These are phyloP conservation scores for Drosophila santomea DNA, from an alignment of 1,140 invertebrate species.

Conservation along the genomic window DNA sequence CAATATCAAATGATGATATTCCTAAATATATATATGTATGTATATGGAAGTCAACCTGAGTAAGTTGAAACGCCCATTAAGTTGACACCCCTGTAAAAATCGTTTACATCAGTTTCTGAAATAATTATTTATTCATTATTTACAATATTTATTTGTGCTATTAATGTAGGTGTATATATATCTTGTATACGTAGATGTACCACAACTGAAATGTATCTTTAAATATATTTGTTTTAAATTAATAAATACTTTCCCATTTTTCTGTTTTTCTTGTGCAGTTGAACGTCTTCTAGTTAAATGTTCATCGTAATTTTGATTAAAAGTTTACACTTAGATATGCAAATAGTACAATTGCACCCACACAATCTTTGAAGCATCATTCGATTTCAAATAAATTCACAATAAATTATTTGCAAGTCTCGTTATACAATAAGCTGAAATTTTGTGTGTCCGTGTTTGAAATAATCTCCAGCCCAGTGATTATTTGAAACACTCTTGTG, in stretches of 20 bases:
- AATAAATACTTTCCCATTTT: slow-evolving; percentile 40
- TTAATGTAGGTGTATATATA: slow-evolving; percentile 41
- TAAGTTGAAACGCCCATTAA: too few relatives aligned
- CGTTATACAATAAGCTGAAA: slow-evolving; percentile 46
- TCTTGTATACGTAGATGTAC: slow-evolving; percentile 46
- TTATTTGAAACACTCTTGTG: slow-evolving; percentile 66
- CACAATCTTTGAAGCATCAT: slow-evolving; percentile 30
- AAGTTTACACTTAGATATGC: slow-evolving; percentile 67
- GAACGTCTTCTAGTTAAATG: slow-evolving; percentile 22
- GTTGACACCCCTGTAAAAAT: too few relatives aligned
- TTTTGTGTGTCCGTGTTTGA: slow-evolving; percentile 44
- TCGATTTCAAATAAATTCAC: slow-evolving; percentile 43
- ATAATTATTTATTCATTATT: slow-evolving; percentile 61
- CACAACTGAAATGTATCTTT: slow-evolving; percentile 30
- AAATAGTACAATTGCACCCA: slow-evolving; percentile 58
- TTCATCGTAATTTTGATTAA: slow-evolving; percentile 69
- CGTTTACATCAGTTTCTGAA: slow-evolving; percentile 24
- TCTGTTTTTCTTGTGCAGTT: slow-evolving; percentile 9
- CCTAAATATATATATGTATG: too few relatives aligned
- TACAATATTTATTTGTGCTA: slow-evolving; percentile 73
- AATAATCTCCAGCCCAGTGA: slow-evolving; percentile 80
- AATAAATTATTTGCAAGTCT: slow-evolving; percentile 46
- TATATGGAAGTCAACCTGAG: too few relatives aligned
- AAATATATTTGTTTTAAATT: slow-evolving; percentile 48
- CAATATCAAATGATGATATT: not conserved